phyloP scores from a whole-genome alignment of 2,888 invertebrate genomes.

The Chelonus formosanus region DNA sequence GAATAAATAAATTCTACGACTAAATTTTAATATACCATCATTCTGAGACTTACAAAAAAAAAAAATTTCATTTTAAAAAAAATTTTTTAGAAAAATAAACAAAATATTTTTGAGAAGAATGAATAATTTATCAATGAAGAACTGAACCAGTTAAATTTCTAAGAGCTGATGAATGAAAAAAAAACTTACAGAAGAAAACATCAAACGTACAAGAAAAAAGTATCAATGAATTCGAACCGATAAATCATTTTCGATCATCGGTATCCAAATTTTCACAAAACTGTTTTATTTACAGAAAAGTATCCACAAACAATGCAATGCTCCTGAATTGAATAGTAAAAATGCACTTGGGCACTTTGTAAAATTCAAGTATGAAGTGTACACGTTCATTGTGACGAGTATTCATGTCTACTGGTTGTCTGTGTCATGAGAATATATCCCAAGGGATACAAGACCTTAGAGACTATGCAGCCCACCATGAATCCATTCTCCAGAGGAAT shows the following conservation, averaged over 20 bases:
- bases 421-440: slow-evolving; percentile 11
- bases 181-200: no score
- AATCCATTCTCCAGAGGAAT: slow-evolving; percentile 27
- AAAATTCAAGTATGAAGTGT: neutral
- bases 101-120: no score
- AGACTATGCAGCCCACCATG: slow-evolving; percentile 24
- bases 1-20: no score
- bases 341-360: slow-evolving; percentile 3
- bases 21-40: no score
- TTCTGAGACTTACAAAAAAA: no score
- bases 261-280: slow-evolving; percentile 13
- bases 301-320: neutral
- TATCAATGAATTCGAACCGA: slow-evolving; percentile 33
- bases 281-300: no score
- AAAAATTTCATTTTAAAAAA: no score
- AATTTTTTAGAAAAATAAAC: no score
- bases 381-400: neutral
- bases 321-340: neutral
- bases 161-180: no score
- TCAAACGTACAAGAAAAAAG: neutral
- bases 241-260: slow-evolving; percentile 55
- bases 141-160: no score
- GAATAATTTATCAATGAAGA: no score
- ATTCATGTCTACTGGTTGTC: slow-evolving; percentile 7
- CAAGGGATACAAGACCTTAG: slow-evolving; percentile 25